Evolutionary conservation across 2,113 vertebrate species (phyloP), one percentile per base, ranked within the genome.

Genomic region (Falcunculus frontatus): DNA sequence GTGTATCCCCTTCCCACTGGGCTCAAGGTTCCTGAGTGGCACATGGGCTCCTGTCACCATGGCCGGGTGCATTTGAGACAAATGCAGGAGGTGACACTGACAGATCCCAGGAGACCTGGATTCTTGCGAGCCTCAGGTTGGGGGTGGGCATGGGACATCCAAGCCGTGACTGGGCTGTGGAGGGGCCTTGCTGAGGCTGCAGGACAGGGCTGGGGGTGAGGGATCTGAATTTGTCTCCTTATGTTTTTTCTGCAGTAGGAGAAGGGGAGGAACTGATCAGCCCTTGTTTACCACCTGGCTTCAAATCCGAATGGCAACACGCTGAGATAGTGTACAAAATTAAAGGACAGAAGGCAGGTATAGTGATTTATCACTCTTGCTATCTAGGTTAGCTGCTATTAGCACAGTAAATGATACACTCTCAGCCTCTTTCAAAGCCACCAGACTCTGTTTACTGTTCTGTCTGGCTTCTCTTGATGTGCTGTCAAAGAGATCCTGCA

Each of bases 261-360:
- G 97, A 98, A 96, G 98, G 97, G 75, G 97, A 97, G 55, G 98
- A 98, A 67, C 95, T 99, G 93, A 76, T 98, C 93, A 99, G 99
- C 85, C 98, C 99, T n/a, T 99, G 99, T 96, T 95, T 99, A 59
- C 91, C 99, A 87, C 97, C 99, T 22, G 97, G 97, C 77, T 99
- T 98, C 95, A 98, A 96, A 56, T 98, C 98, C 11, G 97, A 98
- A 16, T 99, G 99, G 99, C 97, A 99, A 3, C 98, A 99, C 3
- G 98, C 98, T 13, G 99, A 99, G 47, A 91, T 99, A 46, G 63
- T 96, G 5, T 99, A 99, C 97, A 98, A 96, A 60, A 95, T 99
- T 74, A 98, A 97, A 82, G 99, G 99, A 53, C 98, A 99, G 97
- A 98, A 98, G 95, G 96, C 98, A 98, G 99, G 99, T 99, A 98